Percentiles rank a stretch among this genome's conserved stretches.
phyloP scores from a whole-genome alignment of 2,113 vertebrate species.

The Piprites chloris region DNA sequence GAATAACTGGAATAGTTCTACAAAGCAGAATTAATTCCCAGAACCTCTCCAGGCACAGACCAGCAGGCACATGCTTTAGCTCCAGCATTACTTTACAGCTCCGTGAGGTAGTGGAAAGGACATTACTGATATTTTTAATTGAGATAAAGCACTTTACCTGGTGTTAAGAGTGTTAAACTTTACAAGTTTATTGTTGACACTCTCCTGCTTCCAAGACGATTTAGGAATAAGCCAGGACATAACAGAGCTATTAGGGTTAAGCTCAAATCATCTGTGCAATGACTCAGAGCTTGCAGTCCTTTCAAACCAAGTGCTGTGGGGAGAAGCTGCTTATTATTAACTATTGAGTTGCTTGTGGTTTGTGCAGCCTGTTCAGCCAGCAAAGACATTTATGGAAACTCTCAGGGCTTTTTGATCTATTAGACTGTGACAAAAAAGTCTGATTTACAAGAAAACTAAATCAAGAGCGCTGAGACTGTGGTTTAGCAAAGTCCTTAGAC shows the following conservation, averaged over 20 bases:
- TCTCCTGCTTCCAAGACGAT: conserved; percentile 40
- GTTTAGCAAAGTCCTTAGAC: background rate
- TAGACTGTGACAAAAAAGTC: background rate
- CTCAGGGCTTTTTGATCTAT: background rate
- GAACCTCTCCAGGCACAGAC: conserved; percentile 73
- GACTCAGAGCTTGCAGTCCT: conserved; percentile 56
- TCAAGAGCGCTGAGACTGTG: background rate
- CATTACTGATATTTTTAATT: background rate
- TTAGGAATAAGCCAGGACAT: conserved; percentile 34
- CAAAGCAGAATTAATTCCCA: conserved; percentile 77
- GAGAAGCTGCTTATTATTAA: conserved; percentile 46
- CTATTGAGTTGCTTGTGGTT: conserved; percentile 10
- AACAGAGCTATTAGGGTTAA: conserved; percentile 60
- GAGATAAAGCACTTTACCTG: conserved; percentile 41
- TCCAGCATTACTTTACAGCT: conserved; percentile 56
- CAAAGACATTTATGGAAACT: background rate
- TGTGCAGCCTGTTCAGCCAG: background rate
- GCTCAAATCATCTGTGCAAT: conserved; percentile 47
- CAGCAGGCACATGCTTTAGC: conserved; percentile 66
- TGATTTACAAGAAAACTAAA: background rate
- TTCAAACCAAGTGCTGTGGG: conserved; percentile 36
- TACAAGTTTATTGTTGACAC: conserved; percentile 23
- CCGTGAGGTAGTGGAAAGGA: conserved; percentile 33
- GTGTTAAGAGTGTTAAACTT: background rate
- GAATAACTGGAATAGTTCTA: conserved; percentile 80